Evolutionary conservation across 1,140 invertebrate species (phyloP).

Genomic region (Drosophila pallidifrons): DNA sequence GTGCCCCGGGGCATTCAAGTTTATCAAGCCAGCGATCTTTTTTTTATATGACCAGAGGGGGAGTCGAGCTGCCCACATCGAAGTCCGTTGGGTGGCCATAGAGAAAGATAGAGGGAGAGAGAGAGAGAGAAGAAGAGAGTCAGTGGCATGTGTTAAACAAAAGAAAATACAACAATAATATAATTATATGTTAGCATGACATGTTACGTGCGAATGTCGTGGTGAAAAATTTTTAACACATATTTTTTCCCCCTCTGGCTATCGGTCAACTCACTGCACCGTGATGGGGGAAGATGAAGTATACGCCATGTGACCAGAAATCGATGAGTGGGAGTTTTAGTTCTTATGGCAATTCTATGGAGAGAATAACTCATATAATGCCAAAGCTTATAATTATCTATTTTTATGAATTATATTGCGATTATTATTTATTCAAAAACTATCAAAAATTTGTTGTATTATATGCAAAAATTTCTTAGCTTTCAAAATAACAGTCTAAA

Average conservation of each 20-base stretch:
- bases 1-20: conserved; percentile 48
- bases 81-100: conserved; percentile 2
- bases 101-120: not conserved
- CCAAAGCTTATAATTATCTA: too few species aligned
- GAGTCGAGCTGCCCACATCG: conserved; percentile 13
- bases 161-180: conserved; percentile 67
- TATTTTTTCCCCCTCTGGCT: conserved; percentile 14
- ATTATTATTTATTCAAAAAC: too few species aligned
- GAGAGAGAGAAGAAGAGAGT: conserved; percentile 1
- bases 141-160: conserved; percentile 56
- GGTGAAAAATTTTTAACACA: conserved; percentile 65
- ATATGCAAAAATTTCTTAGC: too few species aligned
- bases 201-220: conserved; percentile 78
- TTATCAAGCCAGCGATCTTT: conserved; percentile 72
- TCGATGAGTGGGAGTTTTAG: not conserved
- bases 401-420: too few species aligned
- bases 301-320: not conserved
- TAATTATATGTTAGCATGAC: conserved; percentile 80
- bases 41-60: conserved; percentile 45
- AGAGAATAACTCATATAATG: too few species aligned
- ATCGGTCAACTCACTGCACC: not conserved
- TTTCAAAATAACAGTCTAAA: too few species aligned
- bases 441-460: too few species aligned
- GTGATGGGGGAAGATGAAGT: not conserved
- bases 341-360: not conserved